A percentile compares a stretch with the other conserved stretches of the same genome.
These are phyloP conservation scores for Scyliorhinus canicula DNA, from an alignment of 2,797 vertebrate genomes.

Conservation along the genomic window DNA sequence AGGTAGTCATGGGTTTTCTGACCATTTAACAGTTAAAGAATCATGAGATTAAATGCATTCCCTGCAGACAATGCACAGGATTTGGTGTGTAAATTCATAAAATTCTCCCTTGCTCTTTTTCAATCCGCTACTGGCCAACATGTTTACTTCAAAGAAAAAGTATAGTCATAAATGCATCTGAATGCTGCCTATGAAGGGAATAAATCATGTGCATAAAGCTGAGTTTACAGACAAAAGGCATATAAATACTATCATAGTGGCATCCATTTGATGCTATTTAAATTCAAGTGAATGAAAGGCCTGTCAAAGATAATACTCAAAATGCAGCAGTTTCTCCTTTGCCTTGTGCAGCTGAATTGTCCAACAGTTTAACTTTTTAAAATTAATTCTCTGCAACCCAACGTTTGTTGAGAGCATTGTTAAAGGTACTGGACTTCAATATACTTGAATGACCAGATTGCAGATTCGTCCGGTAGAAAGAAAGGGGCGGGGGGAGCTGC, in stretches of 20 bases:
- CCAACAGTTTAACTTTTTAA: background rate
- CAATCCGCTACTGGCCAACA: background rate
- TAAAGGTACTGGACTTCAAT: background rate
- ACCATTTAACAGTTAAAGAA: background rate
- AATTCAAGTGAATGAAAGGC: background rate
- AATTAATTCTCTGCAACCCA: background rate
- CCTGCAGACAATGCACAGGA: background rate
- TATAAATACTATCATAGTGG: no score
- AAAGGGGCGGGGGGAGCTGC: background rate
- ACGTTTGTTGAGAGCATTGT: background rate
- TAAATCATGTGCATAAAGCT: no score
- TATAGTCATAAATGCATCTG: background rate
- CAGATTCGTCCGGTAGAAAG: background rate
- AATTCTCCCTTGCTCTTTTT: background rate
- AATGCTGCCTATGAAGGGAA: background rate
- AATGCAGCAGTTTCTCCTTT: background rate
- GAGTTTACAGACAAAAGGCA: no score
- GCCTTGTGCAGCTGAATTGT: background rate
- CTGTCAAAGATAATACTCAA: background rate
- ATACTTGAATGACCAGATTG: background rate
- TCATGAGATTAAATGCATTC: background rate
- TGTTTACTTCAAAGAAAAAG: background rate
- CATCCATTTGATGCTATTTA: background rate
- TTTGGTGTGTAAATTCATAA: background rate
- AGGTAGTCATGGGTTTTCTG: background rate